Percentiles rank a stretch among this genome's conserved stretches.
Evolutionary conservation across 1,140 invertebrate species (phyloP).

Genomic region (Lepidostoma basale): DNA sequence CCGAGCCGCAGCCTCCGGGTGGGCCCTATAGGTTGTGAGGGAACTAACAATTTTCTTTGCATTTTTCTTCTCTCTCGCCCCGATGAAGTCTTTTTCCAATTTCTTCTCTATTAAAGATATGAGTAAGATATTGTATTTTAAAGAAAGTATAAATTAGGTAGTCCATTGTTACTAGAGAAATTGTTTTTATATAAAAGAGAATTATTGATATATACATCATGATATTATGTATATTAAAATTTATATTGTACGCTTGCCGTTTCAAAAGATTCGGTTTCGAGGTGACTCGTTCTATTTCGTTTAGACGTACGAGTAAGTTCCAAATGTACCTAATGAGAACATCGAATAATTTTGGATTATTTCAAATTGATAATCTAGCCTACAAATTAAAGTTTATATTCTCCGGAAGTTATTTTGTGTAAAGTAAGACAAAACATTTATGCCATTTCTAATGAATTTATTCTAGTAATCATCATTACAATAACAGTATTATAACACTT

Average conservation of each 20-base stretch:
- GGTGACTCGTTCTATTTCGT: conserved; percentile 7
- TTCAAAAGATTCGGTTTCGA: background rate
- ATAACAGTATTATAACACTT: too few relatives aligned
- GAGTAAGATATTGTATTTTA: conserved; percentile 35
- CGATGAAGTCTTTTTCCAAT: conserved; percentile 39
- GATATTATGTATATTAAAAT: conserved; percentile 25
- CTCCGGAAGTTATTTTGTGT: too few relatives aligned
- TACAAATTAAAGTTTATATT: too few relatives aligned
- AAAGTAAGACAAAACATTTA: too few relatives aligned
- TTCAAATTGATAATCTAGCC: too few relatives aligned
- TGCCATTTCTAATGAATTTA: too few relatives aligned
- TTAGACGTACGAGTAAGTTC: too few relatives aligned
- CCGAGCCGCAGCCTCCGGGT: background rate
- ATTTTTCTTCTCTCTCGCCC: conserved; percentile 41
- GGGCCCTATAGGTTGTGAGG: conserved; percentile 41
- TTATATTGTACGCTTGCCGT: conserved; percentile 1
- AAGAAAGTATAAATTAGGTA: conserved; percentile 39
- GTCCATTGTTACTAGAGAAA: conserved; percentile 46
- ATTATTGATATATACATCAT: conserved; percentile 30
- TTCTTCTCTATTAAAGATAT: conserved; percentile 43
- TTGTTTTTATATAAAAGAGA: conserved; percentile 44
- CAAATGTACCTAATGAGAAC: background rate
- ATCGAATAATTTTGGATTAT: too few relatives aligned
- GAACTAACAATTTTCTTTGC: conserved; percentile 42
- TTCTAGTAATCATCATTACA: too few relatives aligned